Percentiles rank a stretch among this genome's conserved stretches.
Evolutionary conservation across 2,888 invertebrate species (phyloP).

Genomic region (Machimus atricapillus): DNA sequence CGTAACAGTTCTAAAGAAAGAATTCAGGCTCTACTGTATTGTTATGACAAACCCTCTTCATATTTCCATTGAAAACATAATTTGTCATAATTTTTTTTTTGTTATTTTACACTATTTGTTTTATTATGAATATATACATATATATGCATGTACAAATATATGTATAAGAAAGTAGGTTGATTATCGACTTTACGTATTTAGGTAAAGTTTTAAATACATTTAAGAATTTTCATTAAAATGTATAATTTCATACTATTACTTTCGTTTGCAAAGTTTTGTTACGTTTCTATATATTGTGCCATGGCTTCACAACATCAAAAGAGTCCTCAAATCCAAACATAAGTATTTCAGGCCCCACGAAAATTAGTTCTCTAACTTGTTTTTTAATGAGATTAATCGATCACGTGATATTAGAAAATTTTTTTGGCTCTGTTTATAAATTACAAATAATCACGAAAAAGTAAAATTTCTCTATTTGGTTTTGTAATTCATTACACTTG

Average conservation of each 20-base stretch:
- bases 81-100: not conserved
- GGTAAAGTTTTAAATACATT: too few species aligned
- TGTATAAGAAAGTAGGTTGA: too few species aligned
- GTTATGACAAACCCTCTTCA: not conserved
- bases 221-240: too few species aligned
- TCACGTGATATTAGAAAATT: not conserved
- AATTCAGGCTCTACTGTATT: not conserved
- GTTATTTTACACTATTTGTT: not conserved
- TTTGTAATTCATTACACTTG: conserved; percentile 7
- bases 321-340: not conserved
- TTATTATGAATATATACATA: too few species aligned
- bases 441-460: conserved; percentile 37
- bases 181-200: too few species aligned
- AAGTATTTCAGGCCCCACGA: not conserved
- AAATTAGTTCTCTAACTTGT: not conserved
- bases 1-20: not conserved
- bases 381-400: not conserved
- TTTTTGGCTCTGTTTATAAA: conserved; percentile 4
- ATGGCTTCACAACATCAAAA: not conserved
- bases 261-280: not conserved
- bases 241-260: not conserved
- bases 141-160: too few species aligned
- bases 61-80: not conserved
- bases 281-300: not conserved
- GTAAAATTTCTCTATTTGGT: not conserved